Percentiles rank a stretch among this genome's conserved stretches.
Evolutionary conservation across 2,113 vertebrate genomes (phyloP).

Genomic region (Paradisaea rubra): DNA sequence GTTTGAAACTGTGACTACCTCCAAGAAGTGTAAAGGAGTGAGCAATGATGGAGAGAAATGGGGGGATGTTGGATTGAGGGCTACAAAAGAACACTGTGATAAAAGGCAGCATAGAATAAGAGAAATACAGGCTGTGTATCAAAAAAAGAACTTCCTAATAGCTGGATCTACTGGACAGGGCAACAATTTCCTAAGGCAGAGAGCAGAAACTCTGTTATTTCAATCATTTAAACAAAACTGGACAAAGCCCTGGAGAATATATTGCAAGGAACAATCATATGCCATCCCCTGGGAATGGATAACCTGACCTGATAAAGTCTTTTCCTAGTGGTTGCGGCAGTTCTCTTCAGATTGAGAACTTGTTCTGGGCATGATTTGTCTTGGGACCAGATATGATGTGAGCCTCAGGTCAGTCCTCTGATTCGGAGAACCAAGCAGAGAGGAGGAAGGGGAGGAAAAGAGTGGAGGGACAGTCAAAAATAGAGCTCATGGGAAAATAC

Average conservation of each 20-base stretch:
- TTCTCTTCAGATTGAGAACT: constrained; percentile 13
- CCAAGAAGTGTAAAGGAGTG: not conserved
- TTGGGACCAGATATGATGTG: constrained; percentile 27
- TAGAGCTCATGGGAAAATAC: not conserved
- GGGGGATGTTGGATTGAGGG: not conserved
- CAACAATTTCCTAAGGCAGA: constrained; percentile 20
- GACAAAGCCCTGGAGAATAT: constrained; percentile 45
- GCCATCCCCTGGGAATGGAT: not conserved
- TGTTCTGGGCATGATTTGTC: constrained; percentile 37
- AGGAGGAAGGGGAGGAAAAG: not conserved
- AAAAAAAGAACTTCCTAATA: not conserved
- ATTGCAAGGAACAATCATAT: not conserved
- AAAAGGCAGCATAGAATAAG: not conserved
- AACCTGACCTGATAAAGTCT: constrained; percentile 28
- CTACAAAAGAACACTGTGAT: not conserved
- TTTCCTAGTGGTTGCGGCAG: not conserved
- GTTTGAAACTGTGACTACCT: not conserved
- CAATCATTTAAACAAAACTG: constrained; percentile 52
- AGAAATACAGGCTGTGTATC: not conserved
- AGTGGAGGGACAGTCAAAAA: not conserved
- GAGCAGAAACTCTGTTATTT: constrained; percentile 25
- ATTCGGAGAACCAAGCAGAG: not conserved
- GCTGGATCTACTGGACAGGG: not conserved
- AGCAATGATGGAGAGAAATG: not conserved
- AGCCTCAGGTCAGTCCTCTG: constrained; percentile 11